phyloP scores from a whole-genome alignment of 1,140 invertebrate genomes.

The Tyrophagus putrescentiae region DNA sequence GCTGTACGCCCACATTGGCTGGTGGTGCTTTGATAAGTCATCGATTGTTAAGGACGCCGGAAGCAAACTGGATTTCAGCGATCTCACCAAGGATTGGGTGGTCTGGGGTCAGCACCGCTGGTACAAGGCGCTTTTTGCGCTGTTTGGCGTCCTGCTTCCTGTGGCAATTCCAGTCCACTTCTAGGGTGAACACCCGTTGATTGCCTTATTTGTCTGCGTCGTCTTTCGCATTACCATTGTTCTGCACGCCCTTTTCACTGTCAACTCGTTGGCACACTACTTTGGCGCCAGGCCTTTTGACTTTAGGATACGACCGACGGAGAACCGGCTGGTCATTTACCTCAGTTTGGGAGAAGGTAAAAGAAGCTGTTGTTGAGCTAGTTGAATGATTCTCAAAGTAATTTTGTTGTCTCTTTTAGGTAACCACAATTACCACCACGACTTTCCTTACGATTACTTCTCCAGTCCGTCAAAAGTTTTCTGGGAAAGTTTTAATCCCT shows the following conservation, averaged over 20 bases:
- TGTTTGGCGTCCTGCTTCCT: conserved; percentile 30
- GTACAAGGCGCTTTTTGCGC: not conserved
- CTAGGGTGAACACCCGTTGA: conserved; percentile 36
- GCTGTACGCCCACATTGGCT: conserved; percentile 70
- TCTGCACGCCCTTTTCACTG: conserved; percentile 30
- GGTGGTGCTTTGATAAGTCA: conserved; percentile 76
- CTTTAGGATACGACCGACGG: not conserved
- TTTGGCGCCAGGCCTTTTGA: not conserved
- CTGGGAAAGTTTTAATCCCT: conserved; percentile 2
- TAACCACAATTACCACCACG: conserved; percentile 11
- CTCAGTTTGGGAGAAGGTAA: not conserved
- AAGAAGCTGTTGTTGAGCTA: too few relatives aligned
- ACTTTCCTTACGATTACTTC: not conserved
- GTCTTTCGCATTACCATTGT: conserved; percentile 35
- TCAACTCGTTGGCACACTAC: conserved; percentile 3
- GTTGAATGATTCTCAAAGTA: too few relatives aligned
- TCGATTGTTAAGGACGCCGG: conserved; percentile 65
- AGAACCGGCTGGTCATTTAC: not conserved
- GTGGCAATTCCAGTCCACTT: conserved; percentile 36
- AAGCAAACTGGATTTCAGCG: conserved; percentile 62
- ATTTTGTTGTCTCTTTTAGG: too few relatives aligned
- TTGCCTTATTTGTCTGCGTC: conserved; percentile 35
- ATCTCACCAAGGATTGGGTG: conserved; percentile 64
- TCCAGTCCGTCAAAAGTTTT: not conserved
- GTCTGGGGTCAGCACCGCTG: conserved; percentile 34